These are phyloP conservation scores for Trichoplusia ni DNA, from an alignment of 1,140 invertebrate genomes.

Conservation along the genomic window DNA sequence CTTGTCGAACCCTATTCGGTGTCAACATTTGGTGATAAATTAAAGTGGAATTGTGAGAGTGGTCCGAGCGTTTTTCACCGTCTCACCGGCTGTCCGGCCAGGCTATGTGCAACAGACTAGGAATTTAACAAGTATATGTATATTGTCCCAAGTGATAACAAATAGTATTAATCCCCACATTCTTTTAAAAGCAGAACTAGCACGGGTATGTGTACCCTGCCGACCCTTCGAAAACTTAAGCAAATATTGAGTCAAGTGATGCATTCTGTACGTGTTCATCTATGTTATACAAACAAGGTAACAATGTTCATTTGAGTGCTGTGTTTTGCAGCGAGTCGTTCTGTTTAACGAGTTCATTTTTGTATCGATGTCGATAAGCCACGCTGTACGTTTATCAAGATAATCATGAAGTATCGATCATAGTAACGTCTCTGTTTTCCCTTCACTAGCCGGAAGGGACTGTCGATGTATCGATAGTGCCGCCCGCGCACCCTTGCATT, in stretches of 20 bases:
- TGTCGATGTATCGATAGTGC: background rate
- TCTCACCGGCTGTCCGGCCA: background rate
- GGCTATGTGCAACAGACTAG: background rate
- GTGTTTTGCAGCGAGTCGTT: background rate
- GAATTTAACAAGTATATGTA: constrained; percentile 3
- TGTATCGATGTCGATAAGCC: too few species aligned
- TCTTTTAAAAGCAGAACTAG: background rate
- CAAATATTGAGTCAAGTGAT: constrained; percentile 6
- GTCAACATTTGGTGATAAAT: constrained; percentile 31
- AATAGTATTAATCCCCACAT: background rate
- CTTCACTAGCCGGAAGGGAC: background rate
- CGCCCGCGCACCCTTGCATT: background rate
- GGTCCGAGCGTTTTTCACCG: background rate
- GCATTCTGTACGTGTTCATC: background rate
- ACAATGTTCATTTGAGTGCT: background rate
- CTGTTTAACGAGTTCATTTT: background rate
- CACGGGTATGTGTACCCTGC: too few species aligned
- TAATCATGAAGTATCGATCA: too few species aligned
- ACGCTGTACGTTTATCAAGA: background rate
- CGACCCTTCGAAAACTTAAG: background rate
- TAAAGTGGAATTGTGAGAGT: constrained; percentile 17
- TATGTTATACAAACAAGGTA: background rate
- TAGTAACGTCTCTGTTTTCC: too few species aligned
- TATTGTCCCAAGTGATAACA: background rate
- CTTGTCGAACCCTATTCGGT: constrained; percentile 22